Conservation (phyloP, 2,888 invertebrate genomes). For the Serrognathus titanus region DNA sequence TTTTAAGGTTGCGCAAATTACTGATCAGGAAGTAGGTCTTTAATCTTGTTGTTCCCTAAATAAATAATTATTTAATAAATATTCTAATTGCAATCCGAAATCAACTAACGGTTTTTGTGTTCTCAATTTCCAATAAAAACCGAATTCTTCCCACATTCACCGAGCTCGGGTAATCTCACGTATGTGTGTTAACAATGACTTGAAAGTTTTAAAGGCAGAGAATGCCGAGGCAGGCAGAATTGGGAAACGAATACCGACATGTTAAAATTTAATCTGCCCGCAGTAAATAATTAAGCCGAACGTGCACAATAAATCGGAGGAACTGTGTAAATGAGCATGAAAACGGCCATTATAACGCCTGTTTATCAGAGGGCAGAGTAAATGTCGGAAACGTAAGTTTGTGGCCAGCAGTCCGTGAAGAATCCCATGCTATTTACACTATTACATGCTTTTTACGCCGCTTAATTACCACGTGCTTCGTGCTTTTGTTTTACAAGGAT, state of each 20-base stretch:
- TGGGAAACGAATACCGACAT: background rate
- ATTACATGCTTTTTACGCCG: constrained; percentile 42
- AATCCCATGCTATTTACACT: constrained; percentile 45
- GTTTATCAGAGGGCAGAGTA: constrained; percentile 33
- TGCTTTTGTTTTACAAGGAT: constrained; percentile 29
- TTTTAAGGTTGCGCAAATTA: no score
- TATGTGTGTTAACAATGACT: no score
- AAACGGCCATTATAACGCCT: constrained; percentile 40
- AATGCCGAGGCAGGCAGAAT: background rate
- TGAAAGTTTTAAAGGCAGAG: background rate
- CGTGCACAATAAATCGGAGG: constrained; percentile 26
- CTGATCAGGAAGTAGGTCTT: no score
- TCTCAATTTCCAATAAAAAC: no score
- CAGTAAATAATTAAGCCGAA: constrained; percentile 26
- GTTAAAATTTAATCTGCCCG: constrained; percentile 6
- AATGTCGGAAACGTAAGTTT: constrained; percentile 43
- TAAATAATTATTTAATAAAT: no score
- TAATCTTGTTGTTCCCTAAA: no score
- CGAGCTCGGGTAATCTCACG: no score
- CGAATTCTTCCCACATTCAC: no score
- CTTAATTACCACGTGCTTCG: constrained; percentile 40
- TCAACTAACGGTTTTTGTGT: no score
- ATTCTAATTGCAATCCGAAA: no score
- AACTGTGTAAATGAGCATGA: constrained; percentile 38
- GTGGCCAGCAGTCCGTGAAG: constrained; percentile 43